Percentiles rank a stretch among this genome's conserved stretches.
These are phyloP conservation scores for Dendroctonus ponderosae DNA, from an alignment of 1,140 invertebrate genomes.

Conservation along the genomic window DNA sequence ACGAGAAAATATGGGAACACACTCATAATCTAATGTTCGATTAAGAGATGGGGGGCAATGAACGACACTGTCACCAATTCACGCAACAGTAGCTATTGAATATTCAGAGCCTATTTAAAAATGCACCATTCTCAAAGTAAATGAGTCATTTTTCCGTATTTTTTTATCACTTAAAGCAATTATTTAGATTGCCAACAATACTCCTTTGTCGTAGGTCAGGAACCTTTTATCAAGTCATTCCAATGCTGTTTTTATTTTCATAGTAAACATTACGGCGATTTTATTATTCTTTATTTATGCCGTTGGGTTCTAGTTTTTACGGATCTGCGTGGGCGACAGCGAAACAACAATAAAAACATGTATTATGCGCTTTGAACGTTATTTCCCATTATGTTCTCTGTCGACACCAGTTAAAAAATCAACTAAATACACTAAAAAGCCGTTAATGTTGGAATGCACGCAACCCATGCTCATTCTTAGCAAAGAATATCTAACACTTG, in stretches of 20 bases:
- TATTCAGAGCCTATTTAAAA: constrained; percentile 19
- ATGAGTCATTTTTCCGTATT: constrained; percentile 19
- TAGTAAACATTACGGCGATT: constrained; percentile 28
- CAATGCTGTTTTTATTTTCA: constrained; percentile 34
- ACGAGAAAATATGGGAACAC: not conserved
- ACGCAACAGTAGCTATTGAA: constrained; percentile 8
- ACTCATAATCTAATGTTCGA: not conserved
- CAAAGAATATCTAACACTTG: constrained; percentile 5
- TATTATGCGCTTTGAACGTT: too few relatives aligned
- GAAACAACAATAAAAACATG: not conserved
- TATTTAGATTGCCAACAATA: constrained; percentile 33
- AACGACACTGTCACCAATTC: constrained; percentile 6
- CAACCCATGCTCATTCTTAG: too few relatives aligned
- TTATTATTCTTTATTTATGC: constrained; percentile 29
- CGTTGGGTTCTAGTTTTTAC: constrained; percentile 4
- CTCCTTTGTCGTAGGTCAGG: constrained; percentile 43
- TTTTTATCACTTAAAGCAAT: constrained; percentile 24
- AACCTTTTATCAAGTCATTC: constrained; percentile 42
- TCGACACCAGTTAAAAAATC: too few relatives aligned
- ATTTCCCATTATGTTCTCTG: too few relatives aligned
- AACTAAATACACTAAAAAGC: too few relatives aligned
- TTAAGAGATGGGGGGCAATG: constrained; percentile 7
- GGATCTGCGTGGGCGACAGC: not conserved
- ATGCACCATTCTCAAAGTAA: constrained; percentile 11
- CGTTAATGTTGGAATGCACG: too few relatives aligned